Percentiles rank a stretch among this genome's conserved stretches.
phyloP scores from a whole-genome alignment of 2,113 vertebrate species.

The Cyphomyrus discorhynchus region DNA sequence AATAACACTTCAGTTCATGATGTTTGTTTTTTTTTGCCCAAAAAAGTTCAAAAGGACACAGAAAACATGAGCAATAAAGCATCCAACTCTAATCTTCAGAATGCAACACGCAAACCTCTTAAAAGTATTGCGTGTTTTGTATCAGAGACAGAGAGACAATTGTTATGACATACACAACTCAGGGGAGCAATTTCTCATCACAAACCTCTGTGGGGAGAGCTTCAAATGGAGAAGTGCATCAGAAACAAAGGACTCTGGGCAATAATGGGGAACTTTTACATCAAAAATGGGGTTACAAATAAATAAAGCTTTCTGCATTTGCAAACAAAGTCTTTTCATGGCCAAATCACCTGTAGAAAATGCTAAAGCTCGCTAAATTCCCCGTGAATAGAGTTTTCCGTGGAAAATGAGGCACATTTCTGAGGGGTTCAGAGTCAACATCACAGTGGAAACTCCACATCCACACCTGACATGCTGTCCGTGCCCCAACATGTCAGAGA shows the following conservation, averaged over 20 bases:
- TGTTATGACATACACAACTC: slow-evolving; percentile 23
- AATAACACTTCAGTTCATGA: background rate
- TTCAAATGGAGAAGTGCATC: slow-evolving; percentile 42
- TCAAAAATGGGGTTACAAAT: slow-evolving; percentile 67
- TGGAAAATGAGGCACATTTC: slow-evolving; percentile 53
- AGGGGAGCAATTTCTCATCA: slow-evolving; percentile 35
- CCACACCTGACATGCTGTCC: slow-evolving; percentile 26
- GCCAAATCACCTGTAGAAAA: slow-evolving; percentile 71
- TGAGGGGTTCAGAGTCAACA: slow-evolving; percentile 55
- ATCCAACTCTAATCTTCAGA: background rate
- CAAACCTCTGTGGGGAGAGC: slow-evolving; percentile 34
- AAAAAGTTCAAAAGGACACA: background rate
- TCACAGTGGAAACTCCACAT: slow-evolving; percentile 41
- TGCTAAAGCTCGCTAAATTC: slow-evolving; percentile 62
- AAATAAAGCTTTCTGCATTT: slow-evolving; percentile 55
- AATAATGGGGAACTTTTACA: slow-evolving; percentile 60
- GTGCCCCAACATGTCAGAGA: slow-evolving; percentile 30
- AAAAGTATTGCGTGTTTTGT: background rate
- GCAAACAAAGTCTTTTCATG: slow-evolving; percentile 64
- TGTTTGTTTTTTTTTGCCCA: background rate
- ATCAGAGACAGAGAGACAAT: slow-evolving; percentile 31
- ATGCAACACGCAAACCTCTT: slow-evolving; percentile 18
- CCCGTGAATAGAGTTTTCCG: slow-evolving; percentile 35
- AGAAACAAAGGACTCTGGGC: slow-evolving; percentile 48
- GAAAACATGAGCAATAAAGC: background rate